Percentiles rank a stretch among this genome's conserved stretches.
Evolutionary conservation across 2,113 vertebrate species (phyloP).

Genomic region (Pteronura brasiliensis): DNA sequence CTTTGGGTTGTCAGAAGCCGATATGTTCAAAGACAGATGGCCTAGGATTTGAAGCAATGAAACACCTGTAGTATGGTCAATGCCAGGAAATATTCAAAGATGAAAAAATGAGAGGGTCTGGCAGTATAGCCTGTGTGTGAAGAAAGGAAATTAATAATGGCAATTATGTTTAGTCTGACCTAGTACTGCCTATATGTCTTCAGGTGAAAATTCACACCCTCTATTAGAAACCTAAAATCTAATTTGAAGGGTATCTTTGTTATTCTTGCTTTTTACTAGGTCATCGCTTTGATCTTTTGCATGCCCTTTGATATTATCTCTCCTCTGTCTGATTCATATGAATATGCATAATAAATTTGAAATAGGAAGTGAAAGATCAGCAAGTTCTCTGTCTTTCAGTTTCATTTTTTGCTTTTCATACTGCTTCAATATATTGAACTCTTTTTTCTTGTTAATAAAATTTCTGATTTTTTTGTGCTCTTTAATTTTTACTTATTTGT

Average conservation of each 20-base stretch:
- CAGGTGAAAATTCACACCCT: not conserved
- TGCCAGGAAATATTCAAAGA: not conserved
- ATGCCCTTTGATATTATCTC: not conserved
- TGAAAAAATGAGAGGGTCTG: not conserved
- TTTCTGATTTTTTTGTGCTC: not conserved
- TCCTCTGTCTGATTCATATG: not conserved
- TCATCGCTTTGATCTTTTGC: not conserved
- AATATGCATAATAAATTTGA: slow-evolving; percentile 10
- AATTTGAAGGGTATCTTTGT: not conserved
- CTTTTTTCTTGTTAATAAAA: not conserved
- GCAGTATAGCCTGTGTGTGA: not conserved
- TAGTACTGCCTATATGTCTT: not conserved
- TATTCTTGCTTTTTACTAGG: not conserved
- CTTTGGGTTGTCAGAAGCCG: not conserved
- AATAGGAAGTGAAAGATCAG: not conserved
- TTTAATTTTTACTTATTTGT: not conserved
- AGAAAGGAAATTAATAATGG: not conserved
- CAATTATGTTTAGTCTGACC: not conserved
- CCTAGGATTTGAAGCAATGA: slow-evolving; percentile 16
- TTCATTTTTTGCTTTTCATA: not conserved
- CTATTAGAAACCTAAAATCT: not conserved
- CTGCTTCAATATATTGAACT: not conserved
- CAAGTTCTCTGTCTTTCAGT: not conserved
- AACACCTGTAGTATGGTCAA: not conserved
- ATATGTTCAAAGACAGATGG: slow-evolving; percentile 47